Conservation (phyloP, 2,797 vertebrate genomes). For the Emydoidea blandingii region DNA sequence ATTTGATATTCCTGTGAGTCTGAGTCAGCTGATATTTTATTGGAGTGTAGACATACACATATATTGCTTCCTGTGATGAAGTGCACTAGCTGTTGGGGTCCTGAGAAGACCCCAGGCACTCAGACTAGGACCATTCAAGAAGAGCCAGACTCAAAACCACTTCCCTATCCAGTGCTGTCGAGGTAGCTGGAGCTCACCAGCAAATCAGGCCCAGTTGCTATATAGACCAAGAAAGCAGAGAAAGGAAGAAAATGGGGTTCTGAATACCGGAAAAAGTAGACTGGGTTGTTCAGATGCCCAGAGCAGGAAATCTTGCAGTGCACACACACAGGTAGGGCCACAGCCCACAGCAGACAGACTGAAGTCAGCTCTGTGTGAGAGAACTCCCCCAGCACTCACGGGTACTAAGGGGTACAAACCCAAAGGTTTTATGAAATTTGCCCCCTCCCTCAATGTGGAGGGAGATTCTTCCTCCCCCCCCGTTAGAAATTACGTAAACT, state of each 20-base stretch:
- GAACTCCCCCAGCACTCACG: too few species aligned
- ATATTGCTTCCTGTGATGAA: background rate
- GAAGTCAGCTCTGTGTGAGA: too few species aligned
- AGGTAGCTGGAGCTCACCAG: background rate
- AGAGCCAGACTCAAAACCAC: background rate
- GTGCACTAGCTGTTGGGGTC: background rate
- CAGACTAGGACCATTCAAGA: background rate
- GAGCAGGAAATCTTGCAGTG: background rate
- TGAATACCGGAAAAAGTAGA: background rate
- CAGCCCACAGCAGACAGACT: too few species aligned
- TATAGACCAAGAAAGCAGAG: background rate
- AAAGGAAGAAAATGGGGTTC: rapidly evolving
- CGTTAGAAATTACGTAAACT: too few species aligned
- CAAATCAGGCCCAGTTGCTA: background rate
- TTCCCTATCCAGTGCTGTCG: background rate
- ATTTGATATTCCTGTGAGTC: background rate
- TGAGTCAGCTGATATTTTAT: background rate
- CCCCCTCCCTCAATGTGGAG: too few species aligned
- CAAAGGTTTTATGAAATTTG: too few species aligned
- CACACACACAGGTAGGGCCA: too few species aligned
- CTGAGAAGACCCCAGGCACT: rapidly evolving
- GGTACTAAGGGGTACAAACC: too few species aligned
- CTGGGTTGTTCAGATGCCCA: background rate
- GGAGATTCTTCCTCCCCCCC: too few species aligned
- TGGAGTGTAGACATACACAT: background rate